A percentile compares a stretch with the other conserved stretches of the same genome.
Evolutionary conservation across 2,113 vertebrate genomes (phyloP).

Genomic region (Sceloporus undulatus): DNA sequence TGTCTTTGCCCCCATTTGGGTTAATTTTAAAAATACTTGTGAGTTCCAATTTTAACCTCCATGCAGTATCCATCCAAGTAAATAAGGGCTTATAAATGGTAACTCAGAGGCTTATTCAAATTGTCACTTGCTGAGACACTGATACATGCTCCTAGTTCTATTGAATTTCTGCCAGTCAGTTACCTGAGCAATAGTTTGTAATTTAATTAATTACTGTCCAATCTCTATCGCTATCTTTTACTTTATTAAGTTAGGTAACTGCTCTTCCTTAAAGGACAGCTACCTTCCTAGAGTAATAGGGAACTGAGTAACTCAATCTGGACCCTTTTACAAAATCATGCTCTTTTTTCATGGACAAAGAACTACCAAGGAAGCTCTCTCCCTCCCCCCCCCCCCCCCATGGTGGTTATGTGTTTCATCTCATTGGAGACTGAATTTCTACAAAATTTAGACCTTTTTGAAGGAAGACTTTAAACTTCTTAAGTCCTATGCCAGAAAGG

Average conservation of each 20-base stretch:
- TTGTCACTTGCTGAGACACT: constrained; percentile 48
- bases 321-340: constrained; percentile 54
- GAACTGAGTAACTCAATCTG: constrained; percentile 60
- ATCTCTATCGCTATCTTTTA: constrained; percentile 55
- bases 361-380: not conserved
- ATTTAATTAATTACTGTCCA: constrained; percentile 71
- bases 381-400: not conserved
- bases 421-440: not conserved
- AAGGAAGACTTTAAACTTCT: not conserved
- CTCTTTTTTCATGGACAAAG: constrained; percentile 29
- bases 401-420: not conserved
- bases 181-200: constrained; percentile 45
- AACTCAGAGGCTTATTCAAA: constrained; percentile 23
- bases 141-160: constrained; percentile 41
- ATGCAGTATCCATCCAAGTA: not conserved
- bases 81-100: not conserved
- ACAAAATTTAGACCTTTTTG: constrained; percentile 1
- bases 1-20: not conserved
- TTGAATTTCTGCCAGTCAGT: constrained; percentile 58
- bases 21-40: not conserved
- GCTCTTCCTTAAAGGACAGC: constrained; percentile 51
- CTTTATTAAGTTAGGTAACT: constrained; percentile 57
- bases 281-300: constrained; percentile 53
- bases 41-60: constrained; percentile 16
- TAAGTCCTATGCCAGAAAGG: not conserved